Evolutionary conservation across 2,888 invertebrate species (phyloP).

Genomic region (Pedicia rivosa): DNA sequence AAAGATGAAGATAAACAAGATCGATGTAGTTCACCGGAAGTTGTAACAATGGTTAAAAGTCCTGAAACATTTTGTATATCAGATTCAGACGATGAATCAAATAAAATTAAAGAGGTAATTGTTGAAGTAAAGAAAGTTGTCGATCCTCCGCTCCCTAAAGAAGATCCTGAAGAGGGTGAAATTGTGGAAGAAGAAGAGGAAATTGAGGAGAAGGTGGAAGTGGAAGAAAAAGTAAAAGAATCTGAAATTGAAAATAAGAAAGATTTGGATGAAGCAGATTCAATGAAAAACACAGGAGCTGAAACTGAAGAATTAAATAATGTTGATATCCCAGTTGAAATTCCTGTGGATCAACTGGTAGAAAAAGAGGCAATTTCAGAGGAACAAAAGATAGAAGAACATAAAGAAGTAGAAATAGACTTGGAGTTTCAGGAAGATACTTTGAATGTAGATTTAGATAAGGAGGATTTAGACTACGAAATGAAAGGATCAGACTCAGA

Average conservation of each 20-base stretch:
- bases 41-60: constrained; percentile 25
- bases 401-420: constrained; percentile 27
- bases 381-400: constrained; percentile 7
- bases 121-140: constrained; percentile 7
- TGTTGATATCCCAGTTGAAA: neutral
- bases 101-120: constrained; percentile 9
- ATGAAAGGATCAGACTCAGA: constrained; percentile 27
- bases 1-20: constrained; percentile 1
- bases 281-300: no score
- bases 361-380: constrained; percentile 7
- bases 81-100: constrained; percentile 29
- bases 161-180: constrained; percentile 11
- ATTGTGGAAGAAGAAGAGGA: constrained; percentile 9
- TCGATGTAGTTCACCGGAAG: constrained; percentile 22
- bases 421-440: constrained; percentile 21
- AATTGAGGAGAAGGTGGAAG: constrained; percentile 2
- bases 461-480: constrained; percentile 27
- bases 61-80: constrained; percentile 37
- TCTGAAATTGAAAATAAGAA: neutral
- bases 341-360: no score
- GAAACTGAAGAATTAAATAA: constrained; percentile 1
- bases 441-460: constrained; percentile 22
- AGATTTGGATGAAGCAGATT: neutral
- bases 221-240: neutral
- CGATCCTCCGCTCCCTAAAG: neutral